phyloP scores from a whole-genome alignment of 2,888 invertebrate genomes.

The Eupithecia abbreviata region DNA sequence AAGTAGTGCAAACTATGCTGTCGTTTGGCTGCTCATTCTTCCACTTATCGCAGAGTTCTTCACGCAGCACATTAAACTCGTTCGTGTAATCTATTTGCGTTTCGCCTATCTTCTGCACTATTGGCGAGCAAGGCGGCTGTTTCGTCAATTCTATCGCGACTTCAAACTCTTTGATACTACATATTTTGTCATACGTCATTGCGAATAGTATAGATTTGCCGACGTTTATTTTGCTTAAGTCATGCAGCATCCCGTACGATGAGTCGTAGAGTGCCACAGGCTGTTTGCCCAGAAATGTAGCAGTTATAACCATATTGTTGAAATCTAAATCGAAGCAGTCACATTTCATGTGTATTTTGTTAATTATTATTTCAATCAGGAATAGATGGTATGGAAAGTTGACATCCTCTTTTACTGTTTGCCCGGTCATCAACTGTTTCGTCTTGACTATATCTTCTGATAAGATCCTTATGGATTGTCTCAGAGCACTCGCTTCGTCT shows the following conservation, averaged over 20 bases:
- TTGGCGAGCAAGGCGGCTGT: constrained; percentile 73
- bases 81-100: constrained; percentile 70
- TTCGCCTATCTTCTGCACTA: constrained; percentile 72
- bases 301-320: constrained; percentile 74
- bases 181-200: constrained; percentile 80
- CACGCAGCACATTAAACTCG: constrained; percentile 65
- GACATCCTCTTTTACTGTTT: constrained; percentile 55
- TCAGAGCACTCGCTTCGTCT: constrained; percentile 72
- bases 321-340: constrained; percentile 76
- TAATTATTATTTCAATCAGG: constrained; percentile 74
- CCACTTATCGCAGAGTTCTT: constrained; percentile 75
- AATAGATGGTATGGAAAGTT: constrained; percentile 77
- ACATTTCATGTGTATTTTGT: constrained; percentile 80
- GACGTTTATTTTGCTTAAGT: constrained; percentile 68
- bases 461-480: constrained; percentile 69
- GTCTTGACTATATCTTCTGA: constrained; percentile 67
- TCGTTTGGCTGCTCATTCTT: constrained; percentile 68
- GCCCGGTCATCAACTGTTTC: constrained; percentile 58
- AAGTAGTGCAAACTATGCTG: constrained; percentile 73
- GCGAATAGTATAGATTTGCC: constrained; percentile 78
- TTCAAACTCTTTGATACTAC: constrained; percentile 68
- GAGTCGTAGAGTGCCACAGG: constrained; percentile 73
- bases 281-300: constrained; percentile 71
- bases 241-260: constrained; percentile 69
- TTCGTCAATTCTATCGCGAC: constrained; percentile 68